Evolutionary conservation across 1,140 invertebrate genomes (phyloP), one percentile per base, ranked within the genome.

Genomic region (Psilanteris sp.): DNA sequence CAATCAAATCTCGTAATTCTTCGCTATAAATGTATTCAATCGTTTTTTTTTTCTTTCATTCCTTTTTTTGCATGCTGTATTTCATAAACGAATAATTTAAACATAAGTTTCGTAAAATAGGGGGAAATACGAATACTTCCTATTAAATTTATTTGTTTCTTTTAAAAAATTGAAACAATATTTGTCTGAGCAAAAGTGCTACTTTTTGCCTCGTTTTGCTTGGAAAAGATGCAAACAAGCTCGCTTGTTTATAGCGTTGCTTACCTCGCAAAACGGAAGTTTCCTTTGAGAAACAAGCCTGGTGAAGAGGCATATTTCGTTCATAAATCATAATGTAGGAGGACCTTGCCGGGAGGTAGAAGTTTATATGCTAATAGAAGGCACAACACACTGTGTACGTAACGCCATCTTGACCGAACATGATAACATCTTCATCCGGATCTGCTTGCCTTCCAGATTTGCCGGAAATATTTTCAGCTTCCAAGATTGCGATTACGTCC

Each of bases 321-420:
- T 81, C 81, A 87, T 88, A 87, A 88, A 88, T 88, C 87, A 88
- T 87, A 86, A 76, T 74, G 55, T 80, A 68, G 79, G 80, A 85
- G 81, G 80, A 70, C 74, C 55, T 80, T 31, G 81, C 85, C 81
- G 59, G 72, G 59, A 82, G 86, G 82, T 77, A 82, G 76, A 82
- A 85, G 80, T 87, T 87, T 88, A 83, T 86, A 88, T 88, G 87
- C 86, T 87, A 88, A 88, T 85, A 85, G 80, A 85, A 83, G 79
- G 80, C 79, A 73, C 52, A 85, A 81, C 79, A 83, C 83, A 82
- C 80, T 81, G 85, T 82, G 71, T 82, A 82, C 83, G 82, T 80
- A 83, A 75, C 79, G 82, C 83, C 85, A 83, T 86, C 84, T 87
- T 88, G 83, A 86, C 83, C 81, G 79, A 59, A 50, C 62, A 36